Percentiles rank a stretch among this genome's conserved stretches.
Conservation (phyloP, 2,888 invertebrate species). For the Epiblema foenella region DNA sequence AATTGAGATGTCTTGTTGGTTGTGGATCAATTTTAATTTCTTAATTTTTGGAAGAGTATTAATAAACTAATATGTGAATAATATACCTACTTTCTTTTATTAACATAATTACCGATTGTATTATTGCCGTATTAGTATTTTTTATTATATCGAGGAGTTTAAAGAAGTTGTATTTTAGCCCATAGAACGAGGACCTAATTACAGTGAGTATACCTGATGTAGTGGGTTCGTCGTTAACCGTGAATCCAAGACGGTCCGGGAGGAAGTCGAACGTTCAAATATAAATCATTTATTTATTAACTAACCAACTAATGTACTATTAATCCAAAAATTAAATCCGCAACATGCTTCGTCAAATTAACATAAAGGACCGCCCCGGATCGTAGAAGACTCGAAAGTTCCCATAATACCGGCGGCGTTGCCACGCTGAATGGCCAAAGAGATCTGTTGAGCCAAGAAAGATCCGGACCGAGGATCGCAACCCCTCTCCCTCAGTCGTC, state of each 20-base stretch:
- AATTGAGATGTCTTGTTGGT: slow-evolving; percentile 57
- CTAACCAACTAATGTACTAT: no score
- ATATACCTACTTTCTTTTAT: slow-evolving; percentile 5
- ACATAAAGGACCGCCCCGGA: no score
- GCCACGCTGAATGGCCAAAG: no score
- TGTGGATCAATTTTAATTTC: slow-evolving; percentile 53
- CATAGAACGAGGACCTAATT: not conserved
- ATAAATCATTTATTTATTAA: no score
- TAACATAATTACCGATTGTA: slow-evolving; percentile 12
- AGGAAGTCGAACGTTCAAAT: slow-evolving; percentile 18
- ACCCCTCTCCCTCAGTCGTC: no score
- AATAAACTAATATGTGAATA: slow-evolving; percentile 18
- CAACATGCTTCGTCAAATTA: no score
- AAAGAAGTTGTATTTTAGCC: not conserved
- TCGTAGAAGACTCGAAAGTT: no score
- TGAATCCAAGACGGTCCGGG: not conserved
- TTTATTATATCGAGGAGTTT: slow-evolving; percentile 5
- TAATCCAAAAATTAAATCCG: no score
- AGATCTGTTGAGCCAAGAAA: no score
- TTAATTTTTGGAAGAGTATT: slow-evolving; percentile 51
- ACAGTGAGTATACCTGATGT: not conserved
- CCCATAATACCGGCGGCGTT: no score
- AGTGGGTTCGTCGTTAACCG: not conserved
- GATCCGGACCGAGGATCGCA: no score
- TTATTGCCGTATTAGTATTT: slow-evolving; percentile 1